Evolutionary conservation across 2,888 invertebrate species (phyloP).

Genomic region (Cryptus viduatorius): DNA sequence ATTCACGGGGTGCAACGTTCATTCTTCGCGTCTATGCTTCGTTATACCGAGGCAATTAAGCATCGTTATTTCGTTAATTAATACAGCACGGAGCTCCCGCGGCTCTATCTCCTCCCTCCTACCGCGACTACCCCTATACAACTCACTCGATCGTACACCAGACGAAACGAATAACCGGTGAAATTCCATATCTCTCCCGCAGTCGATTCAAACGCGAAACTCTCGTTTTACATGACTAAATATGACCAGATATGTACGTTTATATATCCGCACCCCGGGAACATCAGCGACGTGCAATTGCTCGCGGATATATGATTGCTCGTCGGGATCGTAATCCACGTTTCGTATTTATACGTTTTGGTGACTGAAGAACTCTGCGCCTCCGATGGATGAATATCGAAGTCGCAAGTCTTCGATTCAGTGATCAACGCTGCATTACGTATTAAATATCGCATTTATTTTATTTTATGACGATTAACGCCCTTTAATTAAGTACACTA

Average conservation of each 20-base stretch:
- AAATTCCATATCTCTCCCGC: constrained; percentile 49
- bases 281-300: constrained; percentile 51
- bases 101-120: constrained; percentile 7
- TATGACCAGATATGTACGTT: constrained; percentile 35
- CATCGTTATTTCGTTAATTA: constrained; percentile 68
- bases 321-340: constrained; percentile 25
- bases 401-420: constrained; percentile 1
- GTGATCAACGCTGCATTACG: neutral
- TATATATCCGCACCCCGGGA: constrained; percentile 17
- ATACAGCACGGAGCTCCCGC: constrained; percentile 42
- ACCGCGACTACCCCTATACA: neutral
- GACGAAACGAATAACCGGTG: constrained; percentile 55
- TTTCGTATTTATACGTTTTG: constrained; percentile 21
- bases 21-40: constrained; percentile 56
- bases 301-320: constrained; percentile 24
- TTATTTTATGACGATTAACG: too few relatives aligned
- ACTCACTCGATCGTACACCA: constrained; percentile 43
- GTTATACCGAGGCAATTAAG: constrained; percentile 67
- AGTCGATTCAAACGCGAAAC: constrained; percentile 42
- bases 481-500: too few relatives aligned
- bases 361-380: neutral
- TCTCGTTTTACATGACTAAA: constrained; percentile 64
- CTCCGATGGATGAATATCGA: neutral
- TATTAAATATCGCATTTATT: too few relatives aligned
- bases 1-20: constrained; percentile 27